Evolutionary conservation across 2,797 vertebrate genomes (phyloP), one percentile per base, ranked within the genome.

Genomic region (Nothura maculosa): DNA sequence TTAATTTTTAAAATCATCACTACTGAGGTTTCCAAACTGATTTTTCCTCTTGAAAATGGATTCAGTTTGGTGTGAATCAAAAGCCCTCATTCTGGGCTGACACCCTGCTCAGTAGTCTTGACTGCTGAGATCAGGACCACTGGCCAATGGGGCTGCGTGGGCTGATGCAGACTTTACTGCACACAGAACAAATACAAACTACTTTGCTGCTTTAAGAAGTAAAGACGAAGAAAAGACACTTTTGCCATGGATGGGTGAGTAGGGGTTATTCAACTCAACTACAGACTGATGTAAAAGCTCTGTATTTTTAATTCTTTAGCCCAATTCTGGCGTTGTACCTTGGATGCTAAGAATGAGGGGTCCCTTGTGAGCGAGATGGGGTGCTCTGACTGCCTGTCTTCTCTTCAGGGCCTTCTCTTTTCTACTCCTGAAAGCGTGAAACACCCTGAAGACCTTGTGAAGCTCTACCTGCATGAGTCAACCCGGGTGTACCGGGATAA

Each of bases 381-480:
- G 1, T 47, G 60, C 42, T 20, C 48, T 69, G 60, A 12, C n/a
- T 34, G 4, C n/a, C 57, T 80, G 18, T 92, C 13, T 70, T 67
- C 66, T 36, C 93, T 88, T 16, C 96, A 99, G 99, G 99, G 99
- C 77, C 95, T 99, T 90, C 98, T 99, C 17, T 99, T 99, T 96
- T 99, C 99, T 57, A 98, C 98, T 2, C 89, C 96, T 2, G 98
- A 99, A 57, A 99, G 98, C 64, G 79, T 99, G 79, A 98, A 98
- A 94, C 96, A 97, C 47, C 97, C 98, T 12, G 94, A 95, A 20
- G 99, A 99, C 95, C 96, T 99, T 54, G 94, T 99, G 89, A 99
- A 98, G 90, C 98, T 99, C 88, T 99, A 99, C 97, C 97, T 99
- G 81, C 99, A 99, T 3, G 99, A 99, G 97, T 98, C 99, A 47